Percentiles rank a stretch among this genome's conserved stretches.
Conservation (phyloP, 2,888 invertebrate species). For the Xanthia togata region DNA sequence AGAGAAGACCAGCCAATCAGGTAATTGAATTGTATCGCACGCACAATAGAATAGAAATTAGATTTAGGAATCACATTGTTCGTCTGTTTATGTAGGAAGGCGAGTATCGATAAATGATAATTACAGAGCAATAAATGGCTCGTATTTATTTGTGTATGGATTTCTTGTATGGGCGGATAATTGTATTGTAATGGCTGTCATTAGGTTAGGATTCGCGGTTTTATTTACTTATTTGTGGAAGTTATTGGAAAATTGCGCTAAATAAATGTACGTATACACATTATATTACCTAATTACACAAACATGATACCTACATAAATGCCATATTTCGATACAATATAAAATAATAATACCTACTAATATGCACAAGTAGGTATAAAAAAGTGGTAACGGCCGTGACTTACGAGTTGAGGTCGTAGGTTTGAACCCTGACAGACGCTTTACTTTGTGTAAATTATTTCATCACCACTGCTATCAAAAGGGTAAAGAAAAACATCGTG, state of each 20-base stretch:
- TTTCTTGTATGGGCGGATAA: conserved; percentile 16
- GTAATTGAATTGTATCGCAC: conserved; percentile 67
- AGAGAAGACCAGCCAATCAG: conserved; percentile 57
- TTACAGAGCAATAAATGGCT: conserved; percentile 32
- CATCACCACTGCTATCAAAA: no score
- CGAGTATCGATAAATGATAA: conserved; percentile 51
- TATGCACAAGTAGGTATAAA: no score
- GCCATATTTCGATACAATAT: neutral
- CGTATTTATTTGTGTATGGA: conserved; percentile 27
- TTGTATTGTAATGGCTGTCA: conserved; percentile 24
- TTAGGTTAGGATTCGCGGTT: neutral
- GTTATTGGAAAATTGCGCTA: no score
- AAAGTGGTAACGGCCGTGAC: no score
- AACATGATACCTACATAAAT: neutral
- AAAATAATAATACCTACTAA: no score
- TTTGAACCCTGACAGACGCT: no score
- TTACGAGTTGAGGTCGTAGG: no score
- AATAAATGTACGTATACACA: no score
- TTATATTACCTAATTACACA: conserved; percentile 6
- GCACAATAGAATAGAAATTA: conserved; percentile 64
- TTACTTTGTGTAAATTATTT: no score
- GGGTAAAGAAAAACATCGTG: no score
- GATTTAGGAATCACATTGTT: conserved; percentile 63
- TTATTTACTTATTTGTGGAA: no score
- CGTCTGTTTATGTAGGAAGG: conserved; percentile 37